Percentiles rank a stretch among this genome's conserved stretches.
These are phyloP conservation scores for Holotrichia oblita DNA, from an alignment of 1,140 invertebrate species.

Conservation along the genomic window DNA sequence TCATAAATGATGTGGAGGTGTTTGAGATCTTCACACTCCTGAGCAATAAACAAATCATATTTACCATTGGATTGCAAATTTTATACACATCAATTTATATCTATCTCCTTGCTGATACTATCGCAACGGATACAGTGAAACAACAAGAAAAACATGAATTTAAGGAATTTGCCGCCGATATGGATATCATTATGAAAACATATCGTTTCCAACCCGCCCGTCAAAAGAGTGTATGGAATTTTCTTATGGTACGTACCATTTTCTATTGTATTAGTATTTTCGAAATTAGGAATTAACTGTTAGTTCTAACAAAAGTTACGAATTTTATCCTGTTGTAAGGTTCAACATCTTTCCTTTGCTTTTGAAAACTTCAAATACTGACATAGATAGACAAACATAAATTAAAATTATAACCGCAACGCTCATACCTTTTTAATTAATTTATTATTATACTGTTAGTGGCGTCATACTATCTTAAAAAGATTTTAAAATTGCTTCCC, in stretches of 20 bases:
- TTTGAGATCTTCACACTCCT: neutral
- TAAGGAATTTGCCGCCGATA: conserved; percentile 24
- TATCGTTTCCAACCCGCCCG: neutral
- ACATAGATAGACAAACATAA: too few species aligned
- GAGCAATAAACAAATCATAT: neutral
- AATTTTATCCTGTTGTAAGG: too few species aligned
- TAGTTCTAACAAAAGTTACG: too few species aligned
- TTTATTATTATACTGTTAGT: too few species aligned
- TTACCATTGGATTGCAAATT: conserved; percentile 2
- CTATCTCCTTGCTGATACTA: neutral
- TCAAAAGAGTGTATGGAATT: conserved; percentile 9
- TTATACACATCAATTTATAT: conserved; percentile 15
- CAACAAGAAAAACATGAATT: conserved; percentile 36
- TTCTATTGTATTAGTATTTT: too few species aligned
- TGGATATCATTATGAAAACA: conserved; percentile 19
- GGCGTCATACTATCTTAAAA: too few species aligned
- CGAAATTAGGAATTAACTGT: too few species aligned
- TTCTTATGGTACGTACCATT: neutral
- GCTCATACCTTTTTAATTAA: too few species aligned
- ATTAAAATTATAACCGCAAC: too few species aligned
- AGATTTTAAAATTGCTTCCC: too few species aligned
- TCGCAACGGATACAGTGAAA: conserved; percentile 6
- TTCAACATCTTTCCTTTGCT: too few species aligned
- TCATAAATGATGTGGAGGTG: conserved; percentile 10
- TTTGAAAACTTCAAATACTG: too few species aligned